Percentiles rank a stretch among this genome's conserved stretches.
phyloP scores from a whole-genome alignment of 2,113 vertebrate species.

The Phocoena phocoena region DNA sequence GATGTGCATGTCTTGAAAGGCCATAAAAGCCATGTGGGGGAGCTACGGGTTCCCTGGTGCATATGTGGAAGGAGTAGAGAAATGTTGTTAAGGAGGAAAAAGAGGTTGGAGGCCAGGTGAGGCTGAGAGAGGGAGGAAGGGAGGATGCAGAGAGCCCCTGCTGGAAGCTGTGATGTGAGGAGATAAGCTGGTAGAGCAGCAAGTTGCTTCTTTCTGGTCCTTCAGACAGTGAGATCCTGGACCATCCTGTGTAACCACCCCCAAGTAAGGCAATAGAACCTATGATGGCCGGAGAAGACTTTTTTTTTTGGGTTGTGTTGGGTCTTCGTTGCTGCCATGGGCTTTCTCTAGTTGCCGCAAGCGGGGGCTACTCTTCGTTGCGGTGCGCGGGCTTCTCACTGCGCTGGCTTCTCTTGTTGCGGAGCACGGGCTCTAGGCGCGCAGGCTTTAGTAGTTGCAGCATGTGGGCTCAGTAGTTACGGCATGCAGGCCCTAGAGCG shows the following conservation, averaged over 20 bases:
- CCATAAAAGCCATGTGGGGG: fast-evolving
- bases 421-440: no score
- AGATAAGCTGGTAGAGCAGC: not conserved
- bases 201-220: not conserved
- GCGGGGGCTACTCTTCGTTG: no score
- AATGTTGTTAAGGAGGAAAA: not conserved
- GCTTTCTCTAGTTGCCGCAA: no score
- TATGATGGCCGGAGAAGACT: not conserved
- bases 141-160: no score
- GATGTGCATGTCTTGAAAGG: not conserved
- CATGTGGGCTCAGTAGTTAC: no score
- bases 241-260: not conserved
- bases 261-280: not conserved
- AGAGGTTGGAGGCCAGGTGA: not conserved
- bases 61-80: not conserved
- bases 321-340: no score
- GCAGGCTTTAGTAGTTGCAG: no score
- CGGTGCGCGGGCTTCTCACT: no score
- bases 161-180: not conserved
- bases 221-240: not conserved
- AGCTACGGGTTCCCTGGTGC: not conserved
- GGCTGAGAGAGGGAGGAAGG: not conserved
- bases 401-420: no score
- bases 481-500: no score
- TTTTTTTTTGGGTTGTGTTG: no score